phyloP scores from a whole-genome alignment of 2,113 vertebrate genomes.

The Corythoichthys haematopterus region DNA sequence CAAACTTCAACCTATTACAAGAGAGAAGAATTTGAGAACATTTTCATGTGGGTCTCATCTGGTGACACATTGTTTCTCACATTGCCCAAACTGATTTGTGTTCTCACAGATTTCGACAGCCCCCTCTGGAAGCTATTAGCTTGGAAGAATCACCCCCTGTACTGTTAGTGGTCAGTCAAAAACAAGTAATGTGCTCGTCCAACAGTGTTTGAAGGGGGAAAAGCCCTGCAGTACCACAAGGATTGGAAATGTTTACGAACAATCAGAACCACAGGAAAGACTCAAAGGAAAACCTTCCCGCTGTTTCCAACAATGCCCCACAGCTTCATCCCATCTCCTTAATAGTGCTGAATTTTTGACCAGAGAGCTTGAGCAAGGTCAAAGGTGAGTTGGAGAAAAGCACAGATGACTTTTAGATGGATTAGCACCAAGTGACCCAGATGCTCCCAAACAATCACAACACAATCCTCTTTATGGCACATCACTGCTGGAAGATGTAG shows the following conservation, averaged over 20 bases:
- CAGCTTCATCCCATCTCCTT: conserved; percentile 19
- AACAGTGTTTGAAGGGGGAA: conserved; percentile 34
- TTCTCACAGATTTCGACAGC: conserved; percentile 40
- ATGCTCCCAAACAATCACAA: conserved; percentile 59
- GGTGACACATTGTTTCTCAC: conserved; percentile 18
- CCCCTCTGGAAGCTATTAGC: conserved; percentile 53
- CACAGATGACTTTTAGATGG: conserved; percentile 68
- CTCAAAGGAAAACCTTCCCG: conserved; percentile 44
- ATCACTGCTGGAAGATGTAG: conserved; percentile 6
- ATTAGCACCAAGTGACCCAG: conserved; percentile 66
- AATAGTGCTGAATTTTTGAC: conserved; percentile 44
- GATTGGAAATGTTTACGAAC: conserved; percentile 64
- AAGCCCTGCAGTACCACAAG: conserved; percentile 42
- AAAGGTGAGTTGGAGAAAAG: conserved; percentile 64
- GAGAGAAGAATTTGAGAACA: conserved; percentile 8
- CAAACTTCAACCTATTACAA: conserved; percentile 18
- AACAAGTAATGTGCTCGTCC: conserved; percentile 55
- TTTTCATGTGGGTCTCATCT: conserved; percentile 10
- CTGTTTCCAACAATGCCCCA: not conserved
- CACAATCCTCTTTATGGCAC: conserved; percentile 46
- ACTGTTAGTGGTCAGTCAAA: conserved; percentile 51
- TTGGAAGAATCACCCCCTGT: conserved; percentile 31
- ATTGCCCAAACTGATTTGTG: conserved; percentile 25
- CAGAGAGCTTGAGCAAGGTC: conserved; percentile 64
- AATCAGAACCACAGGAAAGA: conserved; percentile 56